A percentile compares a stretch with the other conserved stretches of the same genome.
These are phyloP conservation scores for Gallinago jamesoni DNA, from an alignment of 2,113 vertebrate species.

Conservation along the genomic window DNA sequence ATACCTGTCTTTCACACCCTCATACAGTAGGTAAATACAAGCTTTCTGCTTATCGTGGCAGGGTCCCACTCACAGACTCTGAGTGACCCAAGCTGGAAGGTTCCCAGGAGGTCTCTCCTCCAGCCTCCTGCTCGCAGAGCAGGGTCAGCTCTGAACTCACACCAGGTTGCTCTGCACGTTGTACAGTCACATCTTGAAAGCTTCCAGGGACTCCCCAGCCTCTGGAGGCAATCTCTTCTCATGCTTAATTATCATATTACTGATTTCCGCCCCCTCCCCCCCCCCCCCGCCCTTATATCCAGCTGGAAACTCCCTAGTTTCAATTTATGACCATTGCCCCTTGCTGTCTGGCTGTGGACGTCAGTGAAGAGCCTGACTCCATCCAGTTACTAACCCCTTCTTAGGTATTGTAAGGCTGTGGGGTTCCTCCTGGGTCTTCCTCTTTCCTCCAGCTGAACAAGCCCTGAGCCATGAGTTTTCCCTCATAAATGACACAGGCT, in stretches of 20 bases:
- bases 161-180: background rate
- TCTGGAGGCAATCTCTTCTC: background rate
- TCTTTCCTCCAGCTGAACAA: background rate
- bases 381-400: background rate
- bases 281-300: background rate
- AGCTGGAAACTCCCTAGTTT: background rate
- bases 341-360: background rate
- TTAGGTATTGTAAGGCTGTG: background rate
- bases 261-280: fast-evolving
- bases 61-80: background rate
- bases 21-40: background rate
- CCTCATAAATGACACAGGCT: fast-evolving
- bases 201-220: background rate
- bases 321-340: background rate
- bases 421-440: background rate
- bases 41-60: background rate
- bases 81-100: background rate
- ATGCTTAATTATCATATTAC: background rate
- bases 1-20: background rate
- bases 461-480: background rate
- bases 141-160: fast-evolving
- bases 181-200: background rate
- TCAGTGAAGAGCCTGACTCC: background rate
- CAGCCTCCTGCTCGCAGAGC: background rate
- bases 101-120: background rate